These are phyloP conservation scores for Mus minutoides DNA, from an alignment of 2,797 vertebrate species.

Conservation along the genomic window DNA sequence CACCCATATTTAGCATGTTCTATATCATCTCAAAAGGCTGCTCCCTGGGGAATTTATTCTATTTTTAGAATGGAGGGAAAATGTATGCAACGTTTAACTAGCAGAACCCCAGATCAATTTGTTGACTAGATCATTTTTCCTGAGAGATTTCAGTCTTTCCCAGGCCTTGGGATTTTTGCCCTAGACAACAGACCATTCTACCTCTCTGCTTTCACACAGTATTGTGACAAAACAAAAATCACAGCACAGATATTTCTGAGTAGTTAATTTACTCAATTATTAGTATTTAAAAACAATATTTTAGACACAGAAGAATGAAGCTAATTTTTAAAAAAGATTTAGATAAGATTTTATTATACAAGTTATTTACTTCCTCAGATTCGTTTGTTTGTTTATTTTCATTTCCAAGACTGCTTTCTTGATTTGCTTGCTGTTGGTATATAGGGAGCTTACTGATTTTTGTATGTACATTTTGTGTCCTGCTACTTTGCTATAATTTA, in stretches of 20 bases:
- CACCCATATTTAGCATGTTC: neutral
- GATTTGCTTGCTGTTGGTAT: neutral
- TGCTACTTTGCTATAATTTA: neutral
- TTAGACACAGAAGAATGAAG: neutral
- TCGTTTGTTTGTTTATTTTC: neutral
- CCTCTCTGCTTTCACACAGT: neutral
- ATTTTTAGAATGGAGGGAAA: neutral
- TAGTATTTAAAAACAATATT: neutral
- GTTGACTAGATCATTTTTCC: neutral
- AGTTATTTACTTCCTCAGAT: too few species aligned
- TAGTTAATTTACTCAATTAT: neutral
- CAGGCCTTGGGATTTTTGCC: neutral
- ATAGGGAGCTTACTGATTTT: neutral
- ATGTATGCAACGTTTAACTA: neutral
- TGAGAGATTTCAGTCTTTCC: neutral
- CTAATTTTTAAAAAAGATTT: neutral
- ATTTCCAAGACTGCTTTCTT: neutral
- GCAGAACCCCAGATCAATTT: neutral
- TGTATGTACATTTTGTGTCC: neutral
- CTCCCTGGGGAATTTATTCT: neutral
- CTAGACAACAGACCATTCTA: neutral
- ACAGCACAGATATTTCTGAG: neutral
- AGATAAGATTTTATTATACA: neutral
- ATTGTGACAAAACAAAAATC: neutral
- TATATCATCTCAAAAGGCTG: neutral